Conservation (phyloP, 2,113 vertebrate species). For the Phaethon lepturus region DNA sequence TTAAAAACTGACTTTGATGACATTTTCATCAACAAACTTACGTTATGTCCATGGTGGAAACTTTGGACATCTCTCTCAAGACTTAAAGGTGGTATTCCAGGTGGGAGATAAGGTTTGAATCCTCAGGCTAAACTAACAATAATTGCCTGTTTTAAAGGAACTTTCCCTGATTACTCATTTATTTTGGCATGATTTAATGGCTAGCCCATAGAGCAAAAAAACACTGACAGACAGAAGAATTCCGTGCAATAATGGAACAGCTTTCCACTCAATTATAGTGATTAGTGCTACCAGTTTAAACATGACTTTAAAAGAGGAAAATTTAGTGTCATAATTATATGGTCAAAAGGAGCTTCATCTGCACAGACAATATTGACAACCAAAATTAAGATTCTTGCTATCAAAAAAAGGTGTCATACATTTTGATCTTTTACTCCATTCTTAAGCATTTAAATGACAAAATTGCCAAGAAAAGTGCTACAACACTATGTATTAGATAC, state of each 20-base stretch:
- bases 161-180: neutral
- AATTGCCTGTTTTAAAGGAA: neutral
- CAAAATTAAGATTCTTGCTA: neutral
- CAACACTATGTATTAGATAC: neutral
- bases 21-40: neutral
- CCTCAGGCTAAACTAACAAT: neutral
- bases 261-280: neutral
- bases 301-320: neutral
- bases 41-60: neutral
- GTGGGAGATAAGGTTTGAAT: neutral
- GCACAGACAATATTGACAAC: neutral
- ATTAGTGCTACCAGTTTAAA: neutral
- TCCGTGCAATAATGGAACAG: fast-evolving
- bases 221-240: neutral
- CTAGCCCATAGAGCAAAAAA: neutral
- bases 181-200: neutral
- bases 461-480: neutral
- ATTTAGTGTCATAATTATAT: neutral
- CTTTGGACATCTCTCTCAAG: no score
- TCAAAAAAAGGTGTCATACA: neutral
- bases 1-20: neutral
- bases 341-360: neutral
- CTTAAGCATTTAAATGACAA: neutral
- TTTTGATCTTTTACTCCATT: neutral
- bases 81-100: neutral